These are phyloP conservation scores for Drosophila virilis DNA, from an alignment of 1,140 invertebrate species.

Conservation along the genomic window DNA sequence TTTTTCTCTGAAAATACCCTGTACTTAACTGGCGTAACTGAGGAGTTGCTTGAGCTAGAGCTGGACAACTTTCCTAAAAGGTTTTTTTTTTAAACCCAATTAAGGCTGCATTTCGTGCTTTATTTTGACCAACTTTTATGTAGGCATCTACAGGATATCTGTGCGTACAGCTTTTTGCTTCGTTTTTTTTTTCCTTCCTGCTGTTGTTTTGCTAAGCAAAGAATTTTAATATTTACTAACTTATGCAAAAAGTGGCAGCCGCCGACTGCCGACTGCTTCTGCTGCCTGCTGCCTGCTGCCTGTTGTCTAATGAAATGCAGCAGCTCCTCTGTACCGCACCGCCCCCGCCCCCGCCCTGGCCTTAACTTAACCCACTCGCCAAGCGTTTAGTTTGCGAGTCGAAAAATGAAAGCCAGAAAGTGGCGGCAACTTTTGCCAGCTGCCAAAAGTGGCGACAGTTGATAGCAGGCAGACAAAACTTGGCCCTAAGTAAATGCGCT, in stretches of 20 bases:
- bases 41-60: too few species aligned
- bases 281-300: constrained; percentile 27
- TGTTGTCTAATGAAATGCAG: constrained; percentile 76
- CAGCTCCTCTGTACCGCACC: background rate
- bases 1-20: constrained; percentile 23
- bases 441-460: constrained; percentile 80
- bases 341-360: background rate
- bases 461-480: constrained; percentile 60
- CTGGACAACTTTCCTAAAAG: too few species aligned
- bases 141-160: constrained; percentile 16
- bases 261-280: constrained; percentile 35
- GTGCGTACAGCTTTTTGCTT: background rate
- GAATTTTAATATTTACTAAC: constrained; percentile 76
- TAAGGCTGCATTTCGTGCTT: too few species aligned
- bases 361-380: background rate
- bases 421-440: constrained; percentile 69
- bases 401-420: constrained; percentile 36
- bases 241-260: constrained; percentile 75
- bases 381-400: constrained; percentile 6
- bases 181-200: constrained; percentile 22
- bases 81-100: too few species aligned
- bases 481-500: constrained; percentile 69
- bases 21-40: background rate
- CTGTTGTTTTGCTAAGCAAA: constrained; percentile 64
- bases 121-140: too few species aligned